Conservation (phyloP, 2,888 invertebrate genomes). For the Ichneumoninae sp. region DNA sequence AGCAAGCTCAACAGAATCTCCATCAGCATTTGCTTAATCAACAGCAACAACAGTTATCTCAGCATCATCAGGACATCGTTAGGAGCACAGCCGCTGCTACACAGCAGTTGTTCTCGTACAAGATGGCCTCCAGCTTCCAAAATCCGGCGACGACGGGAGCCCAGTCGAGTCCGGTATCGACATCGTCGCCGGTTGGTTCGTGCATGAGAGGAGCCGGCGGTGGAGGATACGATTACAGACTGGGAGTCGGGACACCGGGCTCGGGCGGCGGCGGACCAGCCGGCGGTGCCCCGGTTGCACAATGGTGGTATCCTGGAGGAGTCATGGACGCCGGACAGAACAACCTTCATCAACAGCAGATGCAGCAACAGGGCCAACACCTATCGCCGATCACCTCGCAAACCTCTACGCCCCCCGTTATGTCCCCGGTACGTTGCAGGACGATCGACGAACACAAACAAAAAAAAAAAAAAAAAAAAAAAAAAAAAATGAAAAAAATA, state of each 20-base stretch:
- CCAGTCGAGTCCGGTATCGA: slow-evolving; percentile 88
- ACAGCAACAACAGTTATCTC: slow-evolving; percentile 79
- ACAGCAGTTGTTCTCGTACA: slow-evolving; percentile 93
- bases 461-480: slow-evolving; percentile 38
- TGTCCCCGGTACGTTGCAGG: slow-evolving; percentile 82
- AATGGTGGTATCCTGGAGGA: slow-evolving; percentile 92
- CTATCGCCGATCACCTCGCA: slow-evolving; percentile 82
- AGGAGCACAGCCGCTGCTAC: slow-evolving; percentile 87
- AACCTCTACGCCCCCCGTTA: slow-evolving; percentile 82
- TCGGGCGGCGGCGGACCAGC: slow-evolving; percentile 82
- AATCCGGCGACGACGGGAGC: slow-evolving; percentile 89
- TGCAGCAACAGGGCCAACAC: slow-evolving; percentile 85
- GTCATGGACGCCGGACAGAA: slow-evolving; percentile 87
- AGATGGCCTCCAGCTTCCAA: slow-evolving; percentile 94
- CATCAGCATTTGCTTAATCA: slow-evolving; percentile 82
- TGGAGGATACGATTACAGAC: slow-evolving; percentile 89
- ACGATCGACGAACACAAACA: slow-evolving; percentile 53
- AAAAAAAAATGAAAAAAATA: slow-evolving; percentile 10
- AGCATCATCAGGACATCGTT: slow-evolving; percentile 85
- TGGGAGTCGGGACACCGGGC: slow-evolving; percentile 85
- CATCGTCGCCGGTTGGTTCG: slow-evolving; percentile 87
- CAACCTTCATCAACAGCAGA: slow-evolving; percentile 87
- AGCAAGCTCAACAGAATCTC: slow-evolving; percentile 84
- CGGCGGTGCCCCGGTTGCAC: slow-evolving; percentile 85
- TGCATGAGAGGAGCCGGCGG: slow-evolving; percentile 80